Base-by-base conservation (phyloP, 1,140 invertebrate genomes). In the Leptinotarsa defecta region DNA sequence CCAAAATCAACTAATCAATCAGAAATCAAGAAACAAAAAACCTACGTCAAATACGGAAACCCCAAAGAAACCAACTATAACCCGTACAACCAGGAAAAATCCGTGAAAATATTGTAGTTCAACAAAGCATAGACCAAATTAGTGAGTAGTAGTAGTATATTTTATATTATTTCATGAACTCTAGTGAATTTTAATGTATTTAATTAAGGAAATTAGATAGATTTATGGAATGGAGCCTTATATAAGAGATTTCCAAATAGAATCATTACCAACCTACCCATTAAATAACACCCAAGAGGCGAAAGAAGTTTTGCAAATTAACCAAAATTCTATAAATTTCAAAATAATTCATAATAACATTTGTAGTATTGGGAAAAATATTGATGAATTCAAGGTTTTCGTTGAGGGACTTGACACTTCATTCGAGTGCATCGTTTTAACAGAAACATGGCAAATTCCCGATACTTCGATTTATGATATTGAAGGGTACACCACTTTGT, bases 271-370 rank as follows among this genome's bases (percentile, higher is more conserved):
- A 20, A 65, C 19, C 20, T 65, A n/a, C 20, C 19, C 13, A 27
- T 20, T 65, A 65, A 13, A 17, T n/a, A 65, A 17, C 13, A 20
- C 63, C 15, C 15, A 65, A 13, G 19, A 65, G 24, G 19, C 63
- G 13, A 65, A 65, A 65, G 13, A 17, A 65, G 19, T 65, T n/a
- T 27, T 65, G 20, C 13, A 17, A 65, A 27, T 65, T 27, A 65
- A 65, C 20, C 15, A 27, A n/a, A 13, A 27, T n/a, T n/a, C 15
- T 27, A 65, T 20, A 13, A 65, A 65, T 27, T 65, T 65, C 13
- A 24, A 65, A 65, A 65, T 65, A 17, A 65, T 65, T 65, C 63
- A 65, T 20, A 65, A 65, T 65, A 65, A 65, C 20, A 65, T 65
- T 5, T 27, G 20, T 22, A 65, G 63, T 20, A 65, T 65, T n/a